A percentile compares a stretch with the other conserved stretches of the same genome.
Evolutionary conservation across 2,888 invertebrate genomes (phyloP).

Genomic region (Cinara cedri): DNA sequence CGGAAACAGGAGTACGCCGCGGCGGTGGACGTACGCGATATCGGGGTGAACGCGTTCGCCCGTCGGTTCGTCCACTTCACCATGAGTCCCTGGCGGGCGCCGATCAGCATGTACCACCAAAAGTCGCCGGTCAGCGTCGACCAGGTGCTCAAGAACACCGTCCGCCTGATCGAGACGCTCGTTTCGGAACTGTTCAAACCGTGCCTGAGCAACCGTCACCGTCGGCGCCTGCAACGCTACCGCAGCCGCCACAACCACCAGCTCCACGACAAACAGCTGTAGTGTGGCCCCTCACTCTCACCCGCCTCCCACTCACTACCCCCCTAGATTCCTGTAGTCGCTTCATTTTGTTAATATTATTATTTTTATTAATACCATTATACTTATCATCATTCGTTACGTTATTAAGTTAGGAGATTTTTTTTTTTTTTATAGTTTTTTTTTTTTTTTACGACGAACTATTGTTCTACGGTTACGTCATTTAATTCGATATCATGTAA

Average conservation of each 20-base stretch:
- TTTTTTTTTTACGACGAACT: no score
- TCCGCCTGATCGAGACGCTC: conserved; percentile 36
- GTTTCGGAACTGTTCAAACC: conserved; percentile 44
- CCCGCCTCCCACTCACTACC: no score
- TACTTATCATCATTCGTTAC: no score
- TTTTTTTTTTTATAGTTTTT: no score
- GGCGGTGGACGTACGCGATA: background rate
- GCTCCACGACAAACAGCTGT: conserved; percentile 16
- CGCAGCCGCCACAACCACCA: background rate
- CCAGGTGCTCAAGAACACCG: conserved; percentile 18
- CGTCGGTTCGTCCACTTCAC: conserved; percentile 31
- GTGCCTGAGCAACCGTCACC: conserved; percentile 5
- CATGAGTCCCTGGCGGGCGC: conserved; percentile 46
- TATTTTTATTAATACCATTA: no score
- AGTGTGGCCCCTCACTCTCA: background rate
- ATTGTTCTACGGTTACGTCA: no score
- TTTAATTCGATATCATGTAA: no score
- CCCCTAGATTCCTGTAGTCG: no score
- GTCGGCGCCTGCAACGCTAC: background rate
- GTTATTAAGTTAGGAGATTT: no score
- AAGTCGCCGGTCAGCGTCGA: conserved; percentile 31
- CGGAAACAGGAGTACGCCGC: background rate
- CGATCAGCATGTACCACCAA: conserved; percentile 49
- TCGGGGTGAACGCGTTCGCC: no score
- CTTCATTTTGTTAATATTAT: no score